Evolutionary conservation across 1,140 invertebrate species (phyloP), one percentile per base, ranked within the genome.

Genomic region (Drosophila leontia): DNA sequence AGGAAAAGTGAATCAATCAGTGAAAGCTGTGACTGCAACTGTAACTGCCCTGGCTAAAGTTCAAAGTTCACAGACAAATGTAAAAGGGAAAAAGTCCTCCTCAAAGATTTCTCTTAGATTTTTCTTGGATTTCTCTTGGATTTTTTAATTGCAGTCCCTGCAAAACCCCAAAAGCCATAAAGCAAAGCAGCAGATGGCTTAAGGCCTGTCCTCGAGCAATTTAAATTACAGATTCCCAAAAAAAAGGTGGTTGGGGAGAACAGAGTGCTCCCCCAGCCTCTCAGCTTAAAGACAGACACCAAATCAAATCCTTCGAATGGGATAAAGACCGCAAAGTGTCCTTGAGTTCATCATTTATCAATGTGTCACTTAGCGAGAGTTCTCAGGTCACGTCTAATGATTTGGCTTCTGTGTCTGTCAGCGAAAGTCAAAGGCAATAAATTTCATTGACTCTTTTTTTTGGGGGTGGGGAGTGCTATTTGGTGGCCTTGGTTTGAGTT

Each of bases 361-460:
- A 84, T 78, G 71, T 84, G 82, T 85, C 82, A 84, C 82, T 84
- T 84, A 85, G 78, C 56, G 11, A 12, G 56, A 45, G 47, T 61
- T 44, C 47, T 80, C 81, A 51, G 68, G 70, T 72, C 70, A 72
- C 70, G 70, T 72, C 67, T 72, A 60, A 72, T 72, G 70, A 72
- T 72, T 72, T 60, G 70, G 67, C 70, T 51, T 72, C 53, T 72
- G 44, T 51, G 67, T 35, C 70, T 72, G 70, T 72, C 70, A 72
- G 53, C 67, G 67, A 37, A 19, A 37, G 67, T 72, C 51, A 37
- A 39, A 71, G 45, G 53, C 67, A 39, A 72, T 60, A 44, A 71
- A 72, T 72, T 51, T 48, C 32, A 42, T 60, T 51, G 42, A 59
- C 69, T 59, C 51, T 37, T 72, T n/a, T 15, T n/a, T 19, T 12